These are phyloP conservation scores for Prorops nasuta DNA, from an alignment of 1,140 invertebrate species.

Conservation along the genomic window DNA sequence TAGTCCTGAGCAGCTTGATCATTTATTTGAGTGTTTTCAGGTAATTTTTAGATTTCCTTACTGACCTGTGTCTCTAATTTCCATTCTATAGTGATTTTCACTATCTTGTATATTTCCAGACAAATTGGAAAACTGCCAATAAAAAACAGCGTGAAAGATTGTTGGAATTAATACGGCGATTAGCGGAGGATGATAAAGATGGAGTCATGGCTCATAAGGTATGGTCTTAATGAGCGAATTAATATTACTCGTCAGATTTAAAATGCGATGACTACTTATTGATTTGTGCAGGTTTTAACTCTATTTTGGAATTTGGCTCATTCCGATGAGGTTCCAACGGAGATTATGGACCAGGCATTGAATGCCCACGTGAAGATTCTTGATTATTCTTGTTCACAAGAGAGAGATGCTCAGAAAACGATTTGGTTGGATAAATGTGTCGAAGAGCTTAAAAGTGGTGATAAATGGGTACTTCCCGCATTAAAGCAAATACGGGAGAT, in stretches of 20 bases:
- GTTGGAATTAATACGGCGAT: constrained; percentile 88
- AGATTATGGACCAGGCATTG: constrained; percentile 96
- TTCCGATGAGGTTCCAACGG: constrained; percentile 92
- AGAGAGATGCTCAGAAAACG: constrained; percentile 93
- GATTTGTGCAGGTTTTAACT: constrained; percentile 85
- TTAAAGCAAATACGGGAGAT: constrained; percentile 96
- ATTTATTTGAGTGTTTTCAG: constrained; percentile 97
- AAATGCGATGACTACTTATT: too few species aligned
- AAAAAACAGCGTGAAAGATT: constrained; percentile 95
- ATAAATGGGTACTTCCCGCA: constrained; percentile 90
- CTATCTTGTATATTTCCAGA: constrained; percentile 56
- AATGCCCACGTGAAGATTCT: constrained; percentile 96
- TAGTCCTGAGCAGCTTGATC: constrained; percentile 93
- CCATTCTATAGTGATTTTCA: constrained; percentile 3
- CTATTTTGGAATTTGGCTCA: constrained; percentile 97
- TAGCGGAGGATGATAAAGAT: constrained; percentile 98
- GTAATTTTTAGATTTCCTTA: constrained; percentile 55
- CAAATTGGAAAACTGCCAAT: constrained; percentile 93
- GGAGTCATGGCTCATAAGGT: constrained; percentile 98
- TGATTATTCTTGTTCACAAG: constrained; percentile 96
- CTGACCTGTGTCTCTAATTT: constrained; percentile 13
- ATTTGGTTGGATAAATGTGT: constrained; percentile 95
- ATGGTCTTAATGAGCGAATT: too few species aligned
- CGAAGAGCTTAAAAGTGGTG: constrained; percentile 85
- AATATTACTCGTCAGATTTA: too few species aligned